Conservation (phyloP, 1,140 invertebrate species). For the Akabosia matsudoensis region DNA sequence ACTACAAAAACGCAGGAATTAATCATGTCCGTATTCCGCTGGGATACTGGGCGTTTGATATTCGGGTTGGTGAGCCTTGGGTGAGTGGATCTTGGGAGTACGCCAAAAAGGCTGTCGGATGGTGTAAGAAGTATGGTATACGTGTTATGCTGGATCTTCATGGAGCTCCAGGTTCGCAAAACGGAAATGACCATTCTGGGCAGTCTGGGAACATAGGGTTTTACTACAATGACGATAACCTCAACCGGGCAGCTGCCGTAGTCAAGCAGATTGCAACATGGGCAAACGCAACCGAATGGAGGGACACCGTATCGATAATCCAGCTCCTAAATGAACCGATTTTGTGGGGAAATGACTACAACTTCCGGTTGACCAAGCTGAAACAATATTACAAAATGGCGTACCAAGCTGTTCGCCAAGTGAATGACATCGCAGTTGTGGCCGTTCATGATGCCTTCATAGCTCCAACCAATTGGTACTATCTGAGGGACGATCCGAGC, state of each 20-base stretch:
- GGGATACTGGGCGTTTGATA: slow-evolving; percentile 44
- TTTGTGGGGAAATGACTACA: slow-evolving; percentile 41
- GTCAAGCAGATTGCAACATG: slow-evolving; percentile 32
- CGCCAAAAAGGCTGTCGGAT: slow-evolving; percentile 36
- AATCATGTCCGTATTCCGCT: slow-evolving; percentile 44
- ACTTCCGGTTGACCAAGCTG: slow-evolving; percentile 32
- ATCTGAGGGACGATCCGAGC: slow-evolving; percentile 40
- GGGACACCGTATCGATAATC: slow-evolving; percentile 40
- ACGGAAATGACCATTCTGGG: slow-evolving; percentile 42
- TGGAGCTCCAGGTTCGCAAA: slow-evolving; percentile 43
- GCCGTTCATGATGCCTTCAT: slow-evolving; percentile 45
- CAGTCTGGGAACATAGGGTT: slow-evolving; percentile 33
- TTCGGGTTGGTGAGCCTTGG: slow-evolving; percentile 39
- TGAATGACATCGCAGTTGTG: slow-evolving; percentile 33
- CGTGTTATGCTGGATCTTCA: slow-evolving; percentile 44
- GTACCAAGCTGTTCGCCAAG: slow-evolving; percentile 31
- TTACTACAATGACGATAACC: slow-evolving; percentile 40
- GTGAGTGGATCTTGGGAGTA: slow-evolving; percentile 44
- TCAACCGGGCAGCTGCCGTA: slow-evolving; percentile 26
- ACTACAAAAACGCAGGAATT: slow-evolving; percentile 39
- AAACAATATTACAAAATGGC: slow-evolving; percentile 33
- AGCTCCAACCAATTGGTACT: slow-evolving; percentile 40
- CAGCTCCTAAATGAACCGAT: slow-evolving; percentile 44
- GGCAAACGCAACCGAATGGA: slow-evolving; percentile 33
- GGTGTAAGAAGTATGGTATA: slow-evolving; percentile 40